Conservation (phyloP, 2,113 vertebrate genomes). For the Oenanthe oenanthe region DNA sequence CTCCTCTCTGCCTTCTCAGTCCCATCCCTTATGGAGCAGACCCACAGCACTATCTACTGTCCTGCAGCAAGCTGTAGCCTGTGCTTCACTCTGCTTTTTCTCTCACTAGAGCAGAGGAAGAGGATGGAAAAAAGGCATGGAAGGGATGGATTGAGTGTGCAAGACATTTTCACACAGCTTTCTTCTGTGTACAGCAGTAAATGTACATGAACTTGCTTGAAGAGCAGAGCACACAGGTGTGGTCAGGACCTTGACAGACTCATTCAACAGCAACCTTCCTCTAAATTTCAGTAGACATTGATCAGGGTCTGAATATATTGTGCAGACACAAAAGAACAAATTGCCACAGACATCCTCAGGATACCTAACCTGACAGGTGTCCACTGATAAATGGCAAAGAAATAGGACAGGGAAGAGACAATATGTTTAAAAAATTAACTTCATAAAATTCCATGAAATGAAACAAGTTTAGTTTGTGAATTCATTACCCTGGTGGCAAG, state of each 20-base stretch:
- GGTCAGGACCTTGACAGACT: neutral
- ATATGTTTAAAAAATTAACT: conserved; percentile 56
- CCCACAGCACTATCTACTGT: accelerated
- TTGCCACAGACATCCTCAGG: neutral
- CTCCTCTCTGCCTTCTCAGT: neutral
- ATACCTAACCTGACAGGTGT: neutral
- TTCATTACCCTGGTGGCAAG: conserved; percentile 60
- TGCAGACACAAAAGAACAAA: neutral
- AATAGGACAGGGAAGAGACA: neutral
- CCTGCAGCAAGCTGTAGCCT: neutral
- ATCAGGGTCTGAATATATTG: neutral
- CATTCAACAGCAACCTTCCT: neutral
- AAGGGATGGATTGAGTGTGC: neutral
- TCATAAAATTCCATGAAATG: conserved; percentile 24
- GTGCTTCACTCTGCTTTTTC: neutral
- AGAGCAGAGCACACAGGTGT: neutral
- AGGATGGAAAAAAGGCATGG: accelerated
- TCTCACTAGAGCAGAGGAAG: neutral
- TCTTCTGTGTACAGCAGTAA: neutral
- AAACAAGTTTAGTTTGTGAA: conserved; percentile 62
- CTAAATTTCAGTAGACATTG: neutral
- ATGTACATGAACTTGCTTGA: neutral
- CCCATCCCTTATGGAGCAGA: neutral
- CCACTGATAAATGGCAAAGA: neutral
- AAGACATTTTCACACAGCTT: neutral